Base-by-base conservation (phyloP, 2,888 invertebrate species). In the Melanostoma mellinum region DNA sequence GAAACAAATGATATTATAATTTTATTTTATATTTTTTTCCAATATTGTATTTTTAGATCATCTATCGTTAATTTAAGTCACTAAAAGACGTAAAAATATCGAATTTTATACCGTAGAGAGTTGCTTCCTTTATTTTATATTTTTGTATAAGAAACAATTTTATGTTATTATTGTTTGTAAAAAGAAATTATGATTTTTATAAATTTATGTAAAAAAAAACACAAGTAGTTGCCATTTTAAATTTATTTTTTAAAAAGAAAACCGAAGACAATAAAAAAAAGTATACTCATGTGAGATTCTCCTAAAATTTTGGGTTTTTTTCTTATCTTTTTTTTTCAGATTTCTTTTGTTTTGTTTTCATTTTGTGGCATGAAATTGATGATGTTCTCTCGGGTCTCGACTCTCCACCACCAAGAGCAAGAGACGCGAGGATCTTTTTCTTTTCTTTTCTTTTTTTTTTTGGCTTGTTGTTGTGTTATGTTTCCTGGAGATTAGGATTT, bases 401-500 rank as follows among this genome's bases (percentile, higher is more conserved):
- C 20, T 20, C 20, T 20, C 20, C 1, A 20, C 20, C 20, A 20
- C 20, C 20, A 20, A 20, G 20, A 20, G 20, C 20, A 20, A 20
- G 20, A 20, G 20, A 20, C 20, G 20, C 20, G 20, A 20, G 20
- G 20, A 20, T 20, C 20, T 20, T 20, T 20, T 20, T 20, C 20
- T 20, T 67, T 36, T 55, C 44, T 53, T 44, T 10, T 52, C 10
- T 65, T 10, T 65, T 9, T 48, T 55, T 32, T 52, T 55, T 74
- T 69, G 56, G 50, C 40, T 53, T 72, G 71, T 65, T 53, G 33
- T 35, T 55, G 46, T 53, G 72, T 73, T 63, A 56, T 44, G 48
- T 78, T 82, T 79, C 79, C 79, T 84, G 84, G 67, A 84, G 84
- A 84, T 84, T 84, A 84, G 84, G 79, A 84, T 84, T 84, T 75